Conservation (phyloP, 2,888 invertebrate species). For the Oscheius sp. region DNA sequence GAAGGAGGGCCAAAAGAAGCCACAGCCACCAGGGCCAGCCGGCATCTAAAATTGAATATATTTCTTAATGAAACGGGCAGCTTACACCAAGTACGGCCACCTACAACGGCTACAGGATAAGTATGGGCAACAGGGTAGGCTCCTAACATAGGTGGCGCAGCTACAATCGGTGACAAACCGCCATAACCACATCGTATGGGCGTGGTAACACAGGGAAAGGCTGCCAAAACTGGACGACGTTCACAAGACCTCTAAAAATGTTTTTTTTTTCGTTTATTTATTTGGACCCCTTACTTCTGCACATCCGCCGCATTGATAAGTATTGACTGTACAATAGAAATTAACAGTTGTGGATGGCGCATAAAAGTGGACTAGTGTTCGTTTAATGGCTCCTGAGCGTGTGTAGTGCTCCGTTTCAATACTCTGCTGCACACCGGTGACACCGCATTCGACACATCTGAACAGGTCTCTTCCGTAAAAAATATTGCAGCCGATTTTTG, state of each 20-base stretch:
- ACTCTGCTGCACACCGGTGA: conserved; percentile 38
- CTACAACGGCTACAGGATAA: conserved; percentile 7
- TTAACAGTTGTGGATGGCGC: conserved; percentile 45
- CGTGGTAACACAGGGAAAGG: neutral
- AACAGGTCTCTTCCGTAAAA: conserved; percentile 2
- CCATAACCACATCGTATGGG: conserved; percentile 15
- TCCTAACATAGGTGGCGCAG: neutral
- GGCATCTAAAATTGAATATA: conserved; percentile 30
- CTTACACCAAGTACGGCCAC: conserved; percentile 9
- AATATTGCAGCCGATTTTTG: neutral
- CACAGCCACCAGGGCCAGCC: conserved; percentile 65
- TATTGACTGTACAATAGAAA: conserved; percentile 56
- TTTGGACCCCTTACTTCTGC: conserved; percentile 58
- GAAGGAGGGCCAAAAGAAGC: conserved; percentile 58
- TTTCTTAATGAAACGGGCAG: neutral
- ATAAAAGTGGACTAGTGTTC: conserved; percentile 61
- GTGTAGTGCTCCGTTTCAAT: conserved; percentile 55
- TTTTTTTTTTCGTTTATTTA: neutral
- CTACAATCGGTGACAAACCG: neutral
- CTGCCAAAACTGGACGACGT: conserved; percentile 22
- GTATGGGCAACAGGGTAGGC: neutral
- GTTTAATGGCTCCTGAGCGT: conserved; percentile 60
- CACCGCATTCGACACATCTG: conserved; percentile 52
- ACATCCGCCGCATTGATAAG: conserved; percentile 62
- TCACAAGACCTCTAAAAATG: conserved; percentile 52